Evolutionary conservation across 2,888 invertebrate species (phyloP), one percentile per base, ranked within the genome.

Genomic region (Habrosyne pyritoides): DNA sequence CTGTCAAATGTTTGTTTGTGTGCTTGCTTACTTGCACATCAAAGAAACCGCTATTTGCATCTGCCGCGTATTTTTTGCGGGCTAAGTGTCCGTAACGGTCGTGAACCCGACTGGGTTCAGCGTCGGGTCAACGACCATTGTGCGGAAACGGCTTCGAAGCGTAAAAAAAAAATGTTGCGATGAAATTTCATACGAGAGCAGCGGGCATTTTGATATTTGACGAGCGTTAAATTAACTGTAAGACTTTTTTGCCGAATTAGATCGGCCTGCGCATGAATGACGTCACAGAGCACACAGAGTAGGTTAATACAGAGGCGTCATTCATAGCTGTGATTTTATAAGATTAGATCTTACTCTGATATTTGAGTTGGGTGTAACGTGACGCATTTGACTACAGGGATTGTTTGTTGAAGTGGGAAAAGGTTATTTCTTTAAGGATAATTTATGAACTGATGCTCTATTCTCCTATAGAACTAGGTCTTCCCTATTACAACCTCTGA

Each of bases 21-120:
- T 53, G 59, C 64, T 58, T 60, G 59, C 59, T 50, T 54, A 56
- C 60, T 58, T 60, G 47, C 61, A 64, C 69, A 69, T 76, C 75
- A 79, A 79, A 81, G 59, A 61, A 57, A 66, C 63, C 72, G 68
- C 50, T 50, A 50, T 60, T 75, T 69, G 71, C 77, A 75, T 75
- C 73, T 75, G 78, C 69, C 68, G 61, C 54, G 57, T 61, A 59
- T 69, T 75, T 73, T 79, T 82, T 73, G 76, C 80, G 75, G n/a
- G 70, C 64, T 64, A 77, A 81, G 73, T 75, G 70, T 69, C 70
- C 78, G 74, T 77, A 74, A 82, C 84, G 85, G 85, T 86, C 89
- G 67, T 84, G 87, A 88, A 86, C 88, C 77, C 79, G 50, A 21
- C 55, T 59, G 71, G 75, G 77, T 77, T 74, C 77, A 78, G 56